Base-by-base conservation (phyloP, 1,140 invertebrate species). In the Acromyrmex charruanus region DNA sequence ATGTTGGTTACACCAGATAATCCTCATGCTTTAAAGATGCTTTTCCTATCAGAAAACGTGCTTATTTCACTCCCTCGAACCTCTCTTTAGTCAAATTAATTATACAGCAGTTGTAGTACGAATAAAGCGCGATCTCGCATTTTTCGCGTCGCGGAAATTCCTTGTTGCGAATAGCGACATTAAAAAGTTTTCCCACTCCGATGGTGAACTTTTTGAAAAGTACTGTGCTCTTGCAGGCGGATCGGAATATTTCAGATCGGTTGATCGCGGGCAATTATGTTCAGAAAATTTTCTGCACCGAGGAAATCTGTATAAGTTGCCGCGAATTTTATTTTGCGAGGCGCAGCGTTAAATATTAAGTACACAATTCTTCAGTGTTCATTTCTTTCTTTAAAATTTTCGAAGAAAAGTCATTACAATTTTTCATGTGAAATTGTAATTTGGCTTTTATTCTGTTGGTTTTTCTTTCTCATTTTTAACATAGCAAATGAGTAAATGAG, bases 251-350 rank as follows among this genome's bases (percentile, higher is more conserved):
- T 58, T 21, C 25, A n/a, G 9, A 59, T 71, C n/a, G 39, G 51
- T 18, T 51, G 82, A 88, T 86, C 87, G 82, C 55, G 81, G 31
- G 16, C 31, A 88, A 88, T 88, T 88, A 80, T 61, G 35, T 35
- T 21, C 28, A 18, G 59, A 14, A 49, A 75, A 80, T 81, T 72
- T 49, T 59, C 7, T n/a, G 18, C 31, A 10, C 28, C n/a, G 10
- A 39, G 25, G 7, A 21, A 55, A 44, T 61, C 18, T 51, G 35
- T 3, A 16, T 18, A 14, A 35, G 39, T 16, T 10, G 3, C 16
- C 16, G 53, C n/a, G 14, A 49, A 25, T 71, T 58, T 59, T 9
- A 39, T 14, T 28, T 18, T n/a, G 2, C 21, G 16, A 65, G 61
- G 1, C 16, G 21, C 49, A 25, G 25, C 31, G 16, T 18, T 31